Base-by-base conservation (phyloP, 2,113 vertebrate species). In the Orycteropus afer region DNA sequence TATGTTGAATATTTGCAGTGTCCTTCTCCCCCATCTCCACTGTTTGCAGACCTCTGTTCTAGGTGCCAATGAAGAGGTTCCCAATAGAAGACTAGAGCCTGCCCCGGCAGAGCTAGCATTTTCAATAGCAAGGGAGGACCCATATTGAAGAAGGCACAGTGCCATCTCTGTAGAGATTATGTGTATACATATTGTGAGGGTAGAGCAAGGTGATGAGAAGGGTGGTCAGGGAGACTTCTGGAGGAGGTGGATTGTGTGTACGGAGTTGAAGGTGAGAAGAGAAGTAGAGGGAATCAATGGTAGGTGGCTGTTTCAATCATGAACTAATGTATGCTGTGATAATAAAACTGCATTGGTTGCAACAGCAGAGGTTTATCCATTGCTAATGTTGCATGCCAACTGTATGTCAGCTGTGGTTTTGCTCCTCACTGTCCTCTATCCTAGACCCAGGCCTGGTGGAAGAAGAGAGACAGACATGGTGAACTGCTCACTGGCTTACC, bases 1-100 rank as follows among this genome's bases (percentile, higher is more conserved):
- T 57, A 34, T 85, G 59, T 20, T 92, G 78, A 78, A 61, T 86
- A 82, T 78, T 91, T 77, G 76, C n/a, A 74, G 45, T 67, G 15
- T 89, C 59, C 5, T 11, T 40, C 10, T 74, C 15, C 90, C 27
- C 37, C 12, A 61, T 92, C 17, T 47, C 63, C 17, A 47, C 25
- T 37, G 27, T n/a, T n/a, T 59, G 23, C 63, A 91, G 81, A 91
- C 55, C 12, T 90, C 45, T 82, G 51, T 85, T 92, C 55, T 88
- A 45, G 67, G 51, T 90, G 22, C 92, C 55, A 84, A 37, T 25
- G 42, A 57, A 71, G 55, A 81, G n/a, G 7, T 65, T 92, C 22
- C 27, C 88, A 77, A 40, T 65, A 73, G 67, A 86, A 93, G 86
- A 78, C 34, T 42, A 29, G 37, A 83, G 78, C 25, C 78, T 89